These are phyloP conservation scores for Leptobrachium ailaonicum DNA, from an alignment of 2,113 vertebrate genomes.

Conservation along the genomic window DNA sequence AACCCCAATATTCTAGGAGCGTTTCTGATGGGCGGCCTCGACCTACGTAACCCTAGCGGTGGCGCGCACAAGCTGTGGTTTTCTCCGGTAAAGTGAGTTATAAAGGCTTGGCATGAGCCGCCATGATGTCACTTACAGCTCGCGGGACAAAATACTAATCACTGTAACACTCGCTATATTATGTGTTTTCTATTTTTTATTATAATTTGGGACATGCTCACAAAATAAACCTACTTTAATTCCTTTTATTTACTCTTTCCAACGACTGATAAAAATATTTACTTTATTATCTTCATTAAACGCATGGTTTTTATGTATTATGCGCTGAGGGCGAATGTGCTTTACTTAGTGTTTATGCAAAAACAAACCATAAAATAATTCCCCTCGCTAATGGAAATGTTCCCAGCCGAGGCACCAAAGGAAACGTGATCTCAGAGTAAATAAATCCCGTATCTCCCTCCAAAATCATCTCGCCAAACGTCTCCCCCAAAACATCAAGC, in stretches of 20 bases:
- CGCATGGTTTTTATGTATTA: neutral
- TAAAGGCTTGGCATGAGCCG: constrained; percentile 75
- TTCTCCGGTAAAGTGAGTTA: constrained; percentile 54
- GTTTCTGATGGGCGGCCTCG: neutral
- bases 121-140: constrained; percentile 63
- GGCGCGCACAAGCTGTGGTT: constrained; percentile 55
- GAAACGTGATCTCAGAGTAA: neutral
- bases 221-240: constrained; percentile 58
- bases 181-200: constrained; percentile 31
- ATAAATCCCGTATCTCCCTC: neutral
- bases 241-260: constrained; percentile 1
- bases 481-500: too few species aligned
- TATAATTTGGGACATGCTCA: constrained; percentile 66
- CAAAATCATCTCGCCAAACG: too few species aligned
- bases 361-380: constrained; percentile 1
- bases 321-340: constrained; percentile 3
- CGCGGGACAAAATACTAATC: constrained; percentile 58
- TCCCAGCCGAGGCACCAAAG: neutral
- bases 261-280: constrained; percentile 28
- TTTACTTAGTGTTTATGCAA: neutral
- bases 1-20: neutral
- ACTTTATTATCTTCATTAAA: neutral
- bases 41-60: neutral
- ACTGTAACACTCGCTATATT: constrained; percentile 46
- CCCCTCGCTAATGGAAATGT: neutral